These are phyloP conservation scores for Corvus hawaiiensis DNA, from an alignment of 2,113 vertebrate species.

Conservation along the genomic window DNA sequence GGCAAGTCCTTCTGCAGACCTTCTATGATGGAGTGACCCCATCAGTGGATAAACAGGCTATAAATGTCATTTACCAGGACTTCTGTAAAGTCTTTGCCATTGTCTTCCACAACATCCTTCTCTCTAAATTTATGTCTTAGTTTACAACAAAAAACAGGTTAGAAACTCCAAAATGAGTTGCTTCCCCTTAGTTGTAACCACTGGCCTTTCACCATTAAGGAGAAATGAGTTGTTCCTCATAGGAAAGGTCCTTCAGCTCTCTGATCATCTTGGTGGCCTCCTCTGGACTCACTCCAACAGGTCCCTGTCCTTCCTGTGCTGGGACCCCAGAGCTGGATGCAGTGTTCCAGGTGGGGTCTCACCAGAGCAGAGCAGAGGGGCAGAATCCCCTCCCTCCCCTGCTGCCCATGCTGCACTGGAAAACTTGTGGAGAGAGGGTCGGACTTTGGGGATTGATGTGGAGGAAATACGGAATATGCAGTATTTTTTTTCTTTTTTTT, in stretches of 20 bases:
- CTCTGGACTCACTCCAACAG: neutral
- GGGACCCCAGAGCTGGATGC: neutral
- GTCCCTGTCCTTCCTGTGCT: neutral
- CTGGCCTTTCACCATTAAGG: neutral
- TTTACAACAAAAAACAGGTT: neutral
- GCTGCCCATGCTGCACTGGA: accelerated
- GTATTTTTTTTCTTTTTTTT: neutral
- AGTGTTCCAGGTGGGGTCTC: neutral
- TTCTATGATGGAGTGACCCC: neutral
- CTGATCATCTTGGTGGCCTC: neutral
- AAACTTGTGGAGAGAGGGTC: neutral
- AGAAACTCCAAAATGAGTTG: neutral
- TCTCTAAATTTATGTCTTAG: neutral
- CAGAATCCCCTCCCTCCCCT: neutral
- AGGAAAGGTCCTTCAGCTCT: neutral
- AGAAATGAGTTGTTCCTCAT: neutral
- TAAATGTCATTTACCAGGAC: neutral
- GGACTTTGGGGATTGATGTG: neutral
- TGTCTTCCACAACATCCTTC: neutral
- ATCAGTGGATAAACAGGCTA: neutral
- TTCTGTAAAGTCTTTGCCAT: neutral
- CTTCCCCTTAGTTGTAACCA: neutral
- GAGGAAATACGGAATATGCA: neutral
- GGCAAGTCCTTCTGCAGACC: neutral
- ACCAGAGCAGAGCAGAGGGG: neutral